Conservation (phyloP, 2,797 vertebrate species). For the Dermochelys coriacea region DNA sequence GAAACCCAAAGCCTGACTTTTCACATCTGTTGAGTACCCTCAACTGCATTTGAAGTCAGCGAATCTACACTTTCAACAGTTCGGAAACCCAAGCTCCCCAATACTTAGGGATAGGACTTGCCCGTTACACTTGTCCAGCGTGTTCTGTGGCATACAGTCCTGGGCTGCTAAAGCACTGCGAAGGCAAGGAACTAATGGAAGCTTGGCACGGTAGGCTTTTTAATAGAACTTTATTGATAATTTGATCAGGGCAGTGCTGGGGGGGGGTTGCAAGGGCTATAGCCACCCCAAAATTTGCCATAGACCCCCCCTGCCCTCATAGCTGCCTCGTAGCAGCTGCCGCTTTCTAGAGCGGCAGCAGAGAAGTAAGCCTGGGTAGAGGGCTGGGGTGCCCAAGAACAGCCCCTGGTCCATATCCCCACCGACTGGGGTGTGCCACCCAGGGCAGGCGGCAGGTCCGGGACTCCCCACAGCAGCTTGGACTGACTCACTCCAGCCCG, state of each 20-base stretch:
- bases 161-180: background rate
- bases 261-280: background rate
- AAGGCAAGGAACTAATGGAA: background rate
- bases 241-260: background rate
- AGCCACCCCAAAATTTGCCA: background rate
- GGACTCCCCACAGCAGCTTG: background rate
- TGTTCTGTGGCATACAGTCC: background rate
- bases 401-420: background rate
- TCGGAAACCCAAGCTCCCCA: background rate
- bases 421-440: background rate
- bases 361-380: background rate
- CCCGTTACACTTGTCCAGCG: fast-evolving
- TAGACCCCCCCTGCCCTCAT: fast-evolving
- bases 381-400: background rate
- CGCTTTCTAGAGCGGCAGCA: too few species aligned
- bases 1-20: background rate
- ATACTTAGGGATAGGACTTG: background rate
- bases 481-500: background rate
- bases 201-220: background rate
- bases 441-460: background rate
- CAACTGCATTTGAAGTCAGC: background rate
- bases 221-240: background rate
- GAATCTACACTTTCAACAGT: background rate
- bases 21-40: background rate
- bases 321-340: background rate